phyloP scores from a whole-genome alignment of 2,113 vertebrate species.

The Cygnus atratus region DNA sequence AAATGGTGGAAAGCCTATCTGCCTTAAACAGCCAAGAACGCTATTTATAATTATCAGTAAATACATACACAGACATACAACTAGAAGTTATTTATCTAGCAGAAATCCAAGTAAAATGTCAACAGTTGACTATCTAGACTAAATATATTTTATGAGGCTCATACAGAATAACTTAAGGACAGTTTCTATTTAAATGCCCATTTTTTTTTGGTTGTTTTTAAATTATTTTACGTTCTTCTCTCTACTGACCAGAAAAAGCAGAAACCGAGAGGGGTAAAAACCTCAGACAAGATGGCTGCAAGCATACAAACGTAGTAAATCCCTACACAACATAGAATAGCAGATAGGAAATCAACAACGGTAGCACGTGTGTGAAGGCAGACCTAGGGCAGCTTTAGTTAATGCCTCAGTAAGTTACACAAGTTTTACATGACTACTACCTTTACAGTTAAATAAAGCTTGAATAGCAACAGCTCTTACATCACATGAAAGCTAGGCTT shows the following conservation, averaged over 20 bases:
- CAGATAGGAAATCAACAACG: not conserved
- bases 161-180: not conserved
- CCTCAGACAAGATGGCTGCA: not conserved
- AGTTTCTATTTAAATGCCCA: not conserved
- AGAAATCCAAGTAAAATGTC: not conserved
- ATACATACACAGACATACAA: not conserved
- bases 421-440: not conserved
- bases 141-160: not conserved
- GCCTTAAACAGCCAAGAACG: not conserved
- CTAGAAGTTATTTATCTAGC: not conserved
- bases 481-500: not conserved
- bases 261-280: not conserved
- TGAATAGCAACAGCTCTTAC: not conserved
- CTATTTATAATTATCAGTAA: slow-evolving; percentile 35
- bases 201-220: not conserved
- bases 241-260: not conserved
- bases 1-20: not conserved
- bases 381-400: not conserved
- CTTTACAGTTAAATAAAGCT: not conserved
- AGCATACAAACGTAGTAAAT: not conserved
- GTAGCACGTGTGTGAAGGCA: not conserved
- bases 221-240: not conserved
- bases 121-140: not conserved
- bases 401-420: not conserved
- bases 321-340: not conserved